Percentiles rank a stretch among this genome's conserved stretches.
Conservation (phyloP, 2,888 invertebrate species). For the Diloba caeruleocephala region DNA sequence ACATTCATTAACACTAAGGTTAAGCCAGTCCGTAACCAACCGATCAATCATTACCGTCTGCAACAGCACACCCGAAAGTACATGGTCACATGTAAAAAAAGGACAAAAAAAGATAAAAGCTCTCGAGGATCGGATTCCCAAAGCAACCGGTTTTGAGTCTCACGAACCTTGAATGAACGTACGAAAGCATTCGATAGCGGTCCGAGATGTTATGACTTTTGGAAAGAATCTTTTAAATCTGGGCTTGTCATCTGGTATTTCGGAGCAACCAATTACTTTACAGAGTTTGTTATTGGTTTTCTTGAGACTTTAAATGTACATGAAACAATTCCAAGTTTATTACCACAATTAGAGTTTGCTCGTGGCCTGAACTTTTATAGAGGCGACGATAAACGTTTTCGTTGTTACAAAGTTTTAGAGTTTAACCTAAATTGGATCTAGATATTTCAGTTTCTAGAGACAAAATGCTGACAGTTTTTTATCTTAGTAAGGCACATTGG, state of each 20-base stretch:
- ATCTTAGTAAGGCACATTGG: no score
- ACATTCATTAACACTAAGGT: conserved; percentile 23
- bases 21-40: conserved; percentile 29
- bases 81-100: conserved; percentile 53
- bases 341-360: neutral
- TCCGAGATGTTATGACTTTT: conserved; percentile 47
- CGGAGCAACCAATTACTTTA: neutral
- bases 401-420: neutral
- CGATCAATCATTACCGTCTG: conserved; percentile 55
- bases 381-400: neutral
- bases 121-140: conserved; percentile 57
- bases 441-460: neutral
- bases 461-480: no score
- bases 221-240: conserved; percentile 29
- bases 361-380: neutral
- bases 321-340: neutral
- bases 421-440: neutral
- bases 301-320: neutral
- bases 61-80: conserved; percentile 42
- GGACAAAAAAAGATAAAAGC: conserved; percentile 36
- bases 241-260: conserved; percentile 18
- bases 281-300: neutral
- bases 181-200: conserved; percentile 50
- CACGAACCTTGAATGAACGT: conserved; percentile 57
- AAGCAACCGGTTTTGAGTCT: conserved; percentile 56